Evolutionary conservation across 2,888 invertebrate species (phyloP).

Genomic region (Lycia hirtaria): DNA sequence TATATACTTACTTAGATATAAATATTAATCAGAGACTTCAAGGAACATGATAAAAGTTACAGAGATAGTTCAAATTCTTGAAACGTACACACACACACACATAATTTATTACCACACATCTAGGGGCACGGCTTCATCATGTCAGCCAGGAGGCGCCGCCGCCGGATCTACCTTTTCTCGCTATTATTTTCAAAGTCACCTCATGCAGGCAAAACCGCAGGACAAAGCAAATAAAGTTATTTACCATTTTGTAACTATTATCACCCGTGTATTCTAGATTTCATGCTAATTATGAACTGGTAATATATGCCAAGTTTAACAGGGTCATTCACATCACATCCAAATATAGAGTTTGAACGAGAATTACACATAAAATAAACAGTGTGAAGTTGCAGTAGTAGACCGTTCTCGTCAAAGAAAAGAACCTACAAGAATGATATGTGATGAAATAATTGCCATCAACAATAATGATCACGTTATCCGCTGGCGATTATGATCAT

Average conservation of each 20-base stretch:
- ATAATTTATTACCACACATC: too few species aligned
- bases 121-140: too few species aligned
- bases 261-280: conserved; percentile 17
- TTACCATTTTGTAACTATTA: conserved; percentile 19
- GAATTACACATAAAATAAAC: conserved; percentile 1
- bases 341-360: conserved; percentile 4
- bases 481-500: background rate
- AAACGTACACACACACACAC: too few species aligned
- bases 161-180: too few species aligned
- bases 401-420: background rate
- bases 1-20: too few species aligned
- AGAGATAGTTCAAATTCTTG: too few species aligned
- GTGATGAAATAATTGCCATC: conserved; percentile 1
- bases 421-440: background rate
- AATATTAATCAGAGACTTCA: too few species aligned
- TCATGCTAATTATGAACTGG: conserved; percentile 9
- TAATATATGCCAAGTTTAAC: conserved; percentile 8
- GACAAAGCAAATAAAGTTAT: too few species aligned
- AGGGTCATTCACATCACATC: background rate
- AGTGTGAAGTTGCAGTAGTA: conserved; percentile 3
- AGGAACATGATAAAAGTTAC: too few species aligned
- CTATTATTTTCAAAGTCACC: too few species aligned
- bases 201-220: too few species aligned
- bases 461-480: background rate
- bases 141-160: too few species aligned